Base-by-base conservation (phyloP, 2,888 invertebrate genomes). In the Amblyjoppa proteus region DNA sequence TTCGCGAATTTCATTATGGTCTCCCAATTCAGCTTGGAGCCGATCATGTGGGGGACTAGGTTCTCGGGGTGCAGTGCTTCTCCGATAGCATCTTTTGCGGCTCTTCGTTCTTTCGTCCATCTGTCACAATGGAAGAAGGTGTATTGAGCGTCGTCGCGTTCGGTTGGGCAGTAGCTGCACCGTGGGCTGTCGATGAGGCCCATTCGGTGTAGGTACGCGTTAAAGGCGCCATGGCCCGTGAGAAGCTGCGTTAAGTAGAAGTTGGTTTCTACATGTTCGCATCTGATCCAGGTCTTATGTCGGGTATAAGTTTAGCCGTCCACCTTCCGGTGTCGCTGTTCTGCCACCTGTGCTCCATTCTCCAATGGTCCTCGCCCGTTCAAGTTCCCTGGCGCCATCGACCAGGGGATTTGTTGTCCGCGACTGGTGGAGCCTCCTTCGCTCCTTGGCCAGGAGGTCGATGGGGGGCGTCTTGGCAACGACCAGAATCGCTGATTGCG, bases 201-300 rank as follows among this genome's bases (percentile, higher is more conserved):
- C 71, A 88, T 85, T 28, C 11, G 83, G 51, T 81, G 51, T 5
- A 89, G 84, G 78, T 89, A 90, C 38, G 31, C 16, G 2, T 68
- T 69, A 71, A 90, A 90, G 51, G 78, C 84, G 7, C 89, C 89
- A 70, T 89, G 89, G 7, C 87, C 89, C 6, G 86, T 87, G 3
- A 89, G 82, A 25, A 89, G 68, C 81, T 89, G 89, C 5, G 88
- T 90, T 0, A 88, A 51, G 83, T 87, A 87, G 58, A 82, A 90
- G 28, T 82, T 74, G 5, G 86, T 80, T 1, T 87, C 83, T 4
- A 69, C 84, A 25, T 81, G 79, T 4, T 49, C 69, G 0, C 85
- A 49, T 0, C 28, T 16, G 4, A 64, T 31, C 87, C 85, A 88
- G 34, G 53, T 41, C 31, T 25, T 31, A 84, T 25, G 69, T 41